phyloP scores from a whole-genome alignment of 2,113 vertebrate species.

The Corydoras maculifer region DNA sequence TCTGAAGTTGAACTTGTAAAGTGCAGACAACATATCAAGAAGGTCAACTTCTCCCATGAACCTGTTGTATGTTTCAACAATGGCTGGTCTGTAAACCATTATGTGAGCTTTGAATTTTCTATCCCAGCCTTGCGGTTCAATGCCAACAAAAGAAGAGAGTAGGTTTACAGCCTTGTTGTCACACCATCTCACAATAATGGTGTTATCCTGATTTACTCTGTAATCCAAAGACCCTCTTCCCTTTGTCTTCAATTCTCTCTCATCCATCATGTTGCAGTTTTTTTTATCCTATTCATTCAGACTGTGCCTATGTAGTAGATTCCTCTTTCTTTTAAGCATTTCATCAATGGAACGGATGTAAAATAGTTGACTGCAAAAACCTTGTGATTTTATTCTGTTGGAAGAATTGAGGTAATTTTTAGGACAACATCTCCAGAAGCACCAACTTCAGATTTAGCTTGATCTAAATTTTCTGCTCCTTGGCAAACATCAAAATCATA shows the following conservation, averaged over 20 bases:
- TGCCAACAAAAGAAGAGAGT: conserved; percentile 17
- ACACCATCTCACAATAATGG: conserved; percentile 25
- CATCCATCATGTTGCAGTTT: conserved; percentile 25
- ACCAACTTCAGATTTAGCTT: conserved; percentile 25
- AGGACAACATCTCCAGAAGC: conserved; percentile 29
- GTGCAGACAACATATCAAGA: conserved; percentile 24
- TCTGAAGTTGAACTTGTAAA: conserved; percentile 25
- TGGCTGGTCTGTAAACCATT: conserved; percentile 25
- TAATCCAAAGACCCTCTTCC: conserved; percentile 18
- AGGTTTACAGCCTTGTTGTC: conserved; percentile 35
- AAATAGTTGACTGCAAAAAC: conserved; percentile 34
- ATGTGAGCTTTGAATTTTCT: conserved; percentile 22
- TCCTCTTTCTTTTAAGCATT: conserved; percentile 14
- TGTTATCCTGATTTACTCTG: conserved; percentile 23
- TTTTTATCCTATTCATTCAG: conserved; percentile 22
- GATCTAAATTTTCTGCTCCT: conserved; percentile 10
- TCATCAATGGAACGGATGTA: conserved; percentile 18
- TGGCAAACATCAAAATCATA: conserved; percentile 32
- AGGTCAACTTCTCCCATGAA: conserved; percentile 32
- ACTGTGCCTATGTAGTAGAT: conserved; percentile 23
- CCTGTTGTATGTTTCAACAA: conserved; percentile 16
- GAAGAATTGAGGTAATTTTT: conserved; percentile 36
- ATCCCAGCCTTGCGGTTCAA: conserved; percentile 19
- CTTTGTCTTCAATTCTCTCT: conserved; percentile 14
- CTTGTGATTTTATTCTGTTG: conserved; percentile 24